Conservation (phyloP, 1,140 invertebrate species). For the Drosophila rufa region DNA sequence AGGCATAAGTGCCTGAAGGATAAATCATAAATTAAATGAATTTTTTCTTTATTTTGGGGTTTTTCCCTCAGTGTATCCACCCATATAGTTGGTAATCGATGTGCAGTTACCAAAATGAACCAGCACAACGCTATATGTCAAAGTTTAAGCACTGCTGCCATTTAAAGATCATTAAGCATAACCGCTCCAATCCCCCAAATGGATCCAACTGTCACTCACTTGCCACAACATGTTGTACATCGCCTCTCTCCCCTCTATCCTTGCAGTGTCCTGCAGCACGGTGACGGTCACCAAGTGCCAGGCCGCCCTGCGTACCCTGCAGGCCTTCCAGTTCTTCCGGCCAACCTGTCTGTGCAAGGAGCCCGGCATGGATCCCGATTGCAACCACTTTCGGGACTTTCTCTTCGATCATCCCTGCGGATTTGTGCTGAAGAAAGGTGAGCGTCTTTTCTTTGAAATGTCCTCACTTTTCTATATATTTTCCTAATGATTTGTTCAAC, state of each 20-base stretch:
- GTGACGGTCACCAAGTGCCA: conserved; percentile 96
- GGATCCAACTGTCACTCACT: conserved; percentile 36
- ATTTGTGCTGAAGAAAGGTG: conserved; percentile 94
- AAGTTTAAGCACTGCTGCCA: conserved; percentile 76
- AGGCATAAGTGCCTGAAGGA: too few relatives aligned
- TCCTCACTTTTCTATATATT: too few relatives aligned
- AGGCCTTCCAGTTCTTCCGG: conserved; percentile 95
- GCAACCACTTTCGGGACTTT: conserved; percentile 96
- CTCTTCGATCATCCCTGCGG: conserved; percentile 96
- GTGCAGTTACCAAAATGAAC: conserved; percentile 64
- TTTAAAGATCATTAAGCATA: conserved; percentile 81
- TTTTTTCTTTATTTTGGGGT: not conserved
- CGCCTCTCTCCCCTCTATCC: conserved; percentile 18
- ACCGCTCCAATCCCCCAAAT: conserved; percentile 34
- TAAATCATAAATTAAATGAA: not conserved
- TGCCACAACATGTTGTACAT: conserved; percentile 31
- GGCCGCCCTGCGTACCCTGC: conserved; percentile 93
- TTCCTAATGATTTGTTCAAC: not conserved
- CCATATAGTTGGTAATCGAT: conserved; percentile 61
- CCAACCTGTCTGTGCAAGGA: conserved; percentile 96
- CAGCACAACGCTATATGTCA: conserved; percentile 60
- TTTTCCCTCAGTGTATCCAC: conserved; percentile 8
- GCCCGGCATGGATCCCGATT: conserved; percentile 94
- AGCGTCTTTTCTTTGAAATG: conserved; percentile 46
- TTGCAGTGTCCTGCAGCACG: conserved; percentile 95